Evolutionary conservation across 1,140 invertebrate species (phyloP).

Genomic region (Capitella teleta): DNA sequence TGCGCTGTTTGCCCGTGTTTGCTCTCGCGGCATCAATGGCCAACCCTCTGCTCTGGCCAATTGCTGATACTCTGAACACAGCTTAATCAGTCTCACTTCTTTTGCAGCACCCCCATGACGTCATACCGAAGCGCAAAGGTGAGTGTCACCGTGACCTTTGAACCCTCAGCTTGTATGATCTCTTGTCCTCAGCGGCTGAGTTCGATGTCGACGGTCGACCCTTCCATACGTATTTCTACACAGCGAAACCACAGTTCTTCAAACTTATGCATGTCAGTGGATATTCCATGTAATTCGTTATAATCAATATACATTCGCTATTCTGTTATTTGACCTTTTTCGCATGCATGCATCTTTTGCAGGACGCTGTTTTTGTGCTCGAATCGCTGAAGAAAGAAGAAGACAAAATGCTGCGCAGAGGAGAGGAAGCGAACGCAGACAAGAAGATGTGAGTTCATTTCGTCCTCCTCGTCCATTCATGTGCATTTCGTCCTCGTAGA

Average conservation of each 20-base stretch:
- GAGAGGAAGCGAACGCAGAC: neutral
- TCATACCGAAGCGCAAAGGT: conserved; percentile 59
- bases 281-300: neutral
- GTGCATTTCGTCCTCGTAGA: too few relatives aligned
- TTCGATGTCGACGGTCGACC: conserved; percentile 82
- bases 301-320: neutral
- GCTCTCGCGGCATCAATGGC: too few relatives aligned
- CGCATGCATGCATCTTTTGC: too few relatives aligned
- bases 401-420: neutral
- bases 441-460: neutral
- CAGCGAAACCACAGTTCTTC: conserved; percentile 69
- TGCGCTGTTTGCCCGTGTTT: too few relatives aligned
- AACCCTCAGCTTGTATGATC: neutral
- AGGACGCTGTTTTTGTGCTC: neutral
- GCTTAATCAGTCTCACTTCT: conserved; percentile 8
- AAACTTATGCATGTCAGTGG: conserved; percentile 61
- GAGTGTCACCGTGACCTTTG: neutral
- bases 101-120: conserved; percentile 57
- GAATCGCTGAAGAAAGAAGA: neutral
- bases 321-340: neutral
- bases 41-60: too few relatives aligned
- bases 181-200: conserved; percentile 54
- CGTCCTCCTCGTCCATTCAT: too few relatives aligned
- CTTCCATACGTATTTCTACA: conserved; percentile 81
- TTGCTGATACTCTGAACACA: too few relatives aligned